Percentiles rank a stretch among this genome's conserved stretches.
Conservation (phyloP, 2,113 vertebrate genomes). For the Otis tarda region DNA sequence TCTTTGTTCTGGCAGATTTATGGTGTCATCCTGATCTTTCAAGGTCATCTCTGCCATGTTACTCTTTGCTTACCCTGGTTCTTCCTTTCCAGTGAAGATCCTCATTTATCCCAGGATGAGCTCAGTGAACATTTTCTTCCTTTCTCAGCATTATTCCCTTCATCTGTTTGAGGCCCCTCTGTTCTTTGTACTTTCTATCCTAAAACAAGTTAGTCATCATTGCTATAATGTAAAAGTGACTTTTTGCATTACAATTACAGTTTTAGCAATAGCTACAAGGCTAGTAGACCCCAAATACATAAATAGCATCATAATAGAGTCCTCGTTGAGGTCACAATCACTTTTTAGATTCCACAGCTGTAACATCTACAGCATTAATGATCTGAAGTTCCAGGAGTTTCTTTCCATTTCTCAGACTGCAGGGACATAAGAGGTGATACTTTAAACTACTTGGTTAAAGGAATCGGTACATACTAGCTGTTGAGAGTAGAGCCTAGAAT, state of each 20-base stretch:
- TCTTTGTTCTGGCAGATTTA: too few relatives aligned
- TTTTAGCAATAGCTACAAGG: neutral
- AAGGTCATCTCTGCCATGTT: too few relatives aligned
- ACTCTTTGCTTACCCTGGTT: too few relatives aligned
- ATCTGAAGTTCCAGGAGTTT: neutral
- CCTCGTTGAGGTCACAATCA: neutral
- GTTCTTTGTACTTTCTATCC: too few relatives aligned
- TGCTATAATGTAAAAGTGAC: neutral
- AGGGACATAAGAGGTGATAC: neutral
- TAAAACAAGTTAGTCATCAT: too few relatives aligned
- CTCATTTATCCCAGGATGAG: too few relatives aligned
- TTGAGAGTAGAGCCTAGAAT: neutral
- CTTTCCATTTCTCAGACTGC: neutral
- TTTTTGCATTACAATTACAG: neutral
- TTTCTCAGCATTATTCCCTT: too few relatives aligned
- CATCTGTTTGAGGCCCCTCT: too few relatives aligned
- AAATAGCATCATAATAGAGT: neutral
- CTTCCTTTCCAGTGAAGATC: too few relatives aligned
- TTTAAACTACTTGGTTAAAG: neutral
- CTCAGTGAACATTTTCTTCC: too few relatives aligned
- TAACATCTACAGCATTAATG: neutral
- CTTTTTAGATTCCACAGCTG: neutral
- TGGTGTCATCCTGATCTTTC: too few relatives aligned
- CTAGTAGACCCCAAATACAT: neutral
- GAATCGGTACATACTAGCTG: neutral